These are phyloP conservation scores for Aphelenchoides bicaudatus DNA, from an alignment of 2,888 invertebrate genomes.

Conservation along the genomic window DNA sequence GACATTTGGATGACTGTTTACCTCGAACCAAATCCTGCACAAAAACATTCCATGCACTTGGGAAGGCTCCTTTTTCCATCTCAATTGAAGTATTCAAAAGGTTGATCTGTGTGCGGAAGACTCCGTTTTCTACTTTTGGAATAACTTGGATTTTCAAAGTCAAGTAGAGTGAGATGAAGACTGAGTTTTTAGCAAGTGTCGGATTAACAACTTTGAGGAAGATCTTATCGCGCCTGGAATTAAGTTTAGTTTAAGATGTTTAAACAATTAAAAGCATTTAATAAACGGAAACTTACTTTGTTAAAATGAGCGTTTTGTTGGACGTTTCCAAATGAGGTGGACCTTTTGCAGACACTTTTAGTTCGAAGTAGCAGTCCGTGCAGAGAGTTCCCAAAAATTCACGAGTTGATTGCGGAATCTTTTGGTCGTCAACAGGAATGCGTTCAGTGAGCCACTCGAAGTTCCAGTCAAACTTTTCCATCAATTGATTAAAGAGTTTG, in stretches of 20 bases:
- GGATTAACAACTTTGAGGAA: conserved; percentile 55
- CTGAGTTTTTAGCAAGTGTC: conserved; percentile 43
- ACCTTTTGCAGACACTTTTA: conserved; percentile 54
- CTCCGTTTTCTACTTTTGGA: conserved; percentile 38
- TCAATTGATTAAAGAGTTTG: conserved; percentile 50
- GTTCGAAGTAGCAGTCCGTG: conserved; percentile 53
- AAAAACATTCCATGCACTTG: conserved; percentile 47
- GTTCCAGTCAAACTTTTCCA: conserved; percentile 53
- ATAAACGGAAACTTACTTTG: conserved; percentile 41
- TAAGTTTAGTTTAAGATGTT: background rate
- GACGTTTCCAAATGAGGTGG: conserved; percentile 46
- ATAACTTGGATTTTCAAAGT: conserved; percentile 31
- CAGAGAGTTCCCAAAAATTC: conserved; percentile 56
- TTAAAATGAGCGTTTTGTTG: conserved; percentile 47
- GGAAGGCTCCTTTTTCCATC: conserved; percentile 58
- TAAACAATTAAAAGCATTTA: conserved; percentile 16
- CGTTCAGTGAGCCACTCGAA: conserved; percentile 58
- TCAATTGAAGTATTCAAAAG: conserved; percentile 50
- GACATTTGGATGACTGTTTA: conserved; percentile 11
- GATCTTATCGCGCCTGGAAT: conserved; percentile 48
- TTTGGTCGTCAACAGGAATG: conserved; percentile 49
- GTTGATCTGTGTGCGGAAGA: conserved; percentile 50
- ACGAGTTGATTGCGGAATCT: conserved; percentile 45
- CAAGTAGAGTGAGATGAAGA: conserved; percentile 51
- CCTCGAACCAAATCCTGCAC: conserved; percentile 54